These are phyloP conservation scores for Crotophaga sulcirostris DNA, from an alignment of 2,113 vertebrate genomes.

Conservation along the genomic window DNA sequence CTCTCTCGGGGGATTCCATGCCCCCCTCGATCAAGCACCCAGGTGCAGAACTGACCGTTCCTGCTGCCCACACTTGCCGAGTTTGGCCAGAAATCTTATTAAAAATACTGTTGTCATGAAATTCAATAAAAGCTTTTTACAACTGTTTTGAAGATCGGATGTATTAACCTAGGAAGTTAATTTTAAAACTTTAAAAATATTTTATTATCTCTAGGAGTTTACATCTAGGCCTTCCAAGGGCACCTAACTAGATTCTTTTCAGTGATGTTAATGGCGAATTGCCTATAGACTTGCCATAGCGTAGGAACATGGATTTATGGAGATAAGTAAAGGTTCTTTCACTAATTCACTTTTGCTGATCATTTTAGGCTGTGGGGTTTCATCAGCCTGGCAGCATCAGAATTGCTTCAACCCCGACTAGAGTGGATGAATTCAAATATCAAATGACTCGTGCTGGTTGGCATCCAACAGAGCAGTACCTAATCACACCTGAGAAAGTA, in stretches of 20 bases:
- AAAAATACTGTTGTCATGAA: not conserved
- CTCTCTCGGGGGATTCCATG: too few relatives aligned
- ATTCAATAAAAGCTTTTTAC: not conserved
- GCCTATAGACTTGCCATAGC: not conserved
- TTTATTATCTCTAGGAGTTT: not conserved
- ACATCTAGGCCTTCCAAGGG: not conserved
- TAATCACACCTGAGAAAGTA: constrained; percentile 89
- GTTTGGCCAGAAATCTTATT: not conserved
- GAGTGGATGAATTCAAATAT: constrained; percentile 95
- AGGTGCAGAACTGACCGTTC: too few relatives aligned
- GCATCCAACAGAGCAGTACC: constrained; percentile 86
- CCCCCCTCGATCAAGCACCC: too few relatives aligned
- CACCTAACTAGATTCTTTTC: not conserved
- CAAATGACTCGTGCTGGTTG: constrained; percentile 92
- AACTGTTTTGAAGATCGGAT: not conserved
- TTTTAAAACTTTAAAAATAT: not conserved
- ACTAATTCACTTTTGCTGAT: not conserved
- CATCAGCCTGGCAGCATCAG: constrained; percentile 96
- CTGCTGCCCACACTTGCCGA: too few relatives aligned
- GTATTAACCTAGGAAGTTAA: not conserved
- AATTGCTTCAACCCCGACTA: constrained; percentile 86
- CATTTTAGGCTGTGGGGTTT: constrained; percentile 87
- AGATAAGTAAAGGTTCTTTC: not conserved
- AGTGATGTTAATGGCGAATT: not conserved
- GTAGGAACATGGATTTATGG: not conserved